Percentiles rank a stretch among this genome's conserved stretches.
These are phyloP conservation scores for Reticulitermes speratus DNA, from an alignment of 1,140 invertebrate species.

Conservation along the genomic window DNA sequence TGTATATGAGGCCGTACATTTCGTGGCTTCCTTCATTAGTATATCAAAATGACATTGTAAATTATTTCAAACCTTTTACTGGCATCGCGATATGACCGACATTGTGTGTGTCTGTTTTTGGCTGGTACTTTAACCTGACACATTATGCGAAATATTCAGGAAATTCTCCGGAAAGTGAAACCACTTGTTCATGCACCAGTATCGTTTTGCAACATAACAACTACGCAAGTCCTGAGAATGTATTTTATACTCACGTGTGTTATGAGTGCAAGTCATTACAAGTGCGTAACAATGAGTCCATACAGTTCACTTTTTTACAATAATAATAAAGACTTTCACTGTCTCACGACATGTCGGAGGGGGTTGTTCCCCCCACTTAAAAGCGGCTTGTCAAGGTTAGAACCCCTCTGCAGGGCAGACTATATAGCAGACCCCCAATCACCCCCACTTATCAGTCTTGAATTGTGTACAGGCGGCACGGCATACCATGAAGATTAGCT, in stretches of 20 bases:
- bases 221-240: neutral
- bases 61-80: neutral
- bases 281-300: neutral
- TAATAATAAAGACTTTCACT: slow-evolving; percentile 9
- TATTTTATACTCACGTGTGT: neutral
- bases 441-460: neutral
- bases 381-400: neutral
- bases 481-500: neutral
- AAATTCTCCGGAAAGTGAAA: slow-evolving; percentile 1
- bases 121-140: neutral
- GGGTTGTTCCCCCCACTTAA: neutral
- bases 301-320: neutral
- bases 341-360: neutral
- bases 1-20: no score
- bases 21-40: no score
- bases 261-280: neutral
- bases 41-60: no score
- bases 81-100: neutral
- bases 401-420: slow-evolving; percentile 2
- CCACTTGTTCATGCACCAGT: neutral
- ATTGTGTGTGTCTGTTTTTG: neutral
- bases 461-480: neutral
- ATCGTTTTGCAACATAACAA: neutral
- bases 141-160: neutral
- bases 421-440: neutral